These are phyloP conservation scores for Euphydryas editha DNA, from an alignment of 2,888 invertebrate genomes.

Conservation along the genomic window DNA sequence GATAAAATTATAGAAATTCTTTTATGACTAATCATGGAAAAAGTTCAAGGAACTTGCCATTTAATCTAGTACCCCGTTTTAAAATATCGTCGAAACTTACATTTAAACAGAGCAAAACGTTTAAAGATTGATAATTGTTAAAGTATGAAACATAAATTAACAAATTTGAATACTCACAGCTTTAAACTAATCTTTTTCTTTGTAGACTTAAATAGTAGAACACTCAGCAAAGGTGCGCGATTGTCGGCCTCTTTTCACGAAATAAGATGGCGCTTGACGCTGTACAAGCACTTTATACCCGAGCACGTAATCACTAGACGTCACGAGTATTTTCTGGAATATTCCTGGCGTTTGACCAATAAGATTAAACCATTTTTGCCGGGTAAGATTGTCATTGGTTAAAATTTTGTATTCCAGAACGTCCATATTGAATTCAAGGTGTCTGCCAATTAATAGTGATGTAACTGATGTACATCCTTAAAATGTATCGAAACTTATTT, in stretches of 20 bases:
- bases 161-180: conserved; percentile 62
- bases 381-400: conserved; percentile 59
- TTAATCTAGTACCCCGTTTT: conserved; percentile 3
- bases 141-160: conserved; percentile 9
- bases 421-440: conserved; percentile 24
- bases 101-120: neutral
- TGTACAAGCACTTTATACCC: conserved; percentile 57
- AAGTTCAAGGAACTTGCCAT: conserved; percentile 46
- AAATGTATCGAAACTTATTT: neutral
- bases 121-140: neutral
- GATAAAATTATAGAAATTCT: neutral
- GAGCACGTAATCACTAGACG: conserved; percentile 61
- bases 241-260: conserved; percentile 75
- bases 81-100: neutral
- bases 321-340: conserved; percentile 77
- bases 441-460: conserved; percentile 48
- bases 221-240: conserved; percentile 80
- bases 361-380: conserved; percentile 44
- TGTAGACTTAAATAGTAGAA: conserved; percentile 65
- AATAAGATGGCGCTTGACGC: conserved; percentile 67
- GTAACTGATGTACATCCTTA: conserved; percentile 32
- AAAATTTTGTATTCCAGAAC: conserved; percentile 41
- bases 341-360: conserved; percentile 68
- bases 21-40: conserved; percentile 32
- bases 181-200: conserved; percentile 53